Evolutionary conservation across 2,113 vertebrate species (phyloP).

Genomic region (Himantopus leucocephalus): DNA sequence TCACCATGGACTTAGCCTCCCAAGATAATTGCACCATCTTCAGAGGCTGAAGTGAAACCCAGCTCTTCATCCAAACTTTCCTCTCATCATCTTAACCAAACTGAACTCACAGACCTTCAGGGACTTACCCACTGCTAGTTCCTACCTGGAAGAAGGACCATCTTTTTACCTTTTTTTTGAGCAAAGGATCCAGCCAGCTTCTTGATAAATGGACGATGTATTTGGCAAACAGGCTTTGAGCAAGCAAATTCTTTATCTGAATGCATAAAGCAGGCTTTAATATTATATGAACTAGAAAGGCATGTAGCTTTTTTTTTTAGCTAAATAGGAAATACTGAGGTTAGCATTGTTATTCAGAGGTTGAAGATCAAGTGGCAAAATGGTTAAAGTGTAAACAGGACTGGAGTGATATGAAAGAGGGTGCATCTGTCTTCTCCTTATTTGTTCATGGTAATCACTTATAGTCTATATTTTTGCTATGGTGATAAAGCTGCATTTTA

Average conservation of each 20-base stretch:
- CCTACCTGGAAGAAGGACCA: background rate
- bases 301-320: background rate
- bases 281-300: background rate
- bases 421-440: background rate
- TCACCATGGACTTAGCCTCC: background rate
- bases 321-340: conserved; percentile 12
- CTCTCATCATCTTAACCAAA: background rate
- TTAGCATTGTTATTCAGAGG: conserved; percentile 3
- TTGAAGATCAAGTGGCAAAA: conserved; percentile 55
- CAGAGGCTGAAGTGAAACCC: background rate
- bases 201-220: background rate
- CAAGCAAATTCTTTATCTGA: background rate
- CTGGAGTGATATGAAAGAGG: background rate
- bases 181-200: background rate
- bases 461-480: background rate
- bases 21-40: background rate
- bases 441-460: background rate
- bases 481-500: background rate
- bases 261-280: background rate
- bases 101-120: background rate
- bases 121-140: background rate
- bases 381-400: conserved; percentile 21
- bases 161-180: background rate
- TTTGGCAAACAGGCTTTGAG: background rate
- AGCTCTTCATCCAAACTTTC: background rate